These are phyloP conservation scores for Petrolisthes manimaculis DNA, from an alignment of 2,888 invertebrate genomes.

Conservation along the genomic window DNA sequence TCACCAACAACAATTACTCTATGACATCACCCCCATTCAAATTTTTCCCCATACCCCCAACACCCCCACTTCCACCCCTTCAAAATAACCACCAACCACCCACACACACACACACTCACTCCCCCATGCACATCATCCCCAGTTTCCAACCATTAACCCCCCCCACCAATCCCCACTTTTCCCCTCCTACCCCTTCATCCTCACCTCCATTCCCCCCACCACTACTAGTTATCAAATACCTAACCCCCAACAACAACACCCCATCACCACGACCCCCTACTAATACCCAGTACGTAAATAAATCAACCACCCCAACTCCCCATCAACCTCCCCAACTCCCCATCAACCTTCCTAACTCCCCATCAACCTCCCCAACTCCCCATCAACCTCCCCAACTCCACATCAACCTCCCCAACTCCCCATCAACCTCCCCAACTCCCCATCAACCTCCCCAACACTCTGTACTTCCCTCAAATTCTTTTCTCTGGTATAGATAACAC, in stretches of 20 bases:
- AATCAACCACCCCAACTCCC: neutral
- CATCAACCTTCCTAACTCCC: too few species aligned
- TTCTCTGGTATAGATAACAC: too few species aligned
- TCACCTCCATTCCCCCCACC: neutral
- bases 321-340: neutral
- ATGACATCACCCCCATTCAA: neutral
- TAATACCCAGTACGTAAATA: neutral
- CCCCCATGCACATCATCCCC: neutral
- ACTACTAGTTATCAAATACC: neutral
- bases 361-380: neutral
- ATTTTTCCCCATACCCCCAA: neutral
- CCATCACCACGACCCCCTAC: neutral
- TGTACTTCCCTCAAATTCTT: too few species aligned
- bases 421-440: too few species aligned
- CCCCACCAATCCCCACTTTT: neutral
- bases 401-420: neutral
- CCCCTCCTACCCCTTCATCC: neutral
- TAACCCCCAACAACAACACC: neutral
- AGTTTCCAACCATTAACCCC: neutral
- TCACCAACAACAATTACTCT: neutral
- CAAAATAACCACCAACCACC: neutral
- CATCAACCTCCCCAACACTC: too few species aligned
- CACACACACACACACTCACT: neutral
- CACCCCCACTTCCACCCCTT: neutral
- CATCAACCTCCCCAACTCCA: neutral